Percentiles rank a stretch among this genome's conserved stretches.
These are phyloP conservation scores for Henricia sp. DNA, from an alignment of 53 echinoderm and acorn worm genomes.

Conservation along the genomic window DNA sequence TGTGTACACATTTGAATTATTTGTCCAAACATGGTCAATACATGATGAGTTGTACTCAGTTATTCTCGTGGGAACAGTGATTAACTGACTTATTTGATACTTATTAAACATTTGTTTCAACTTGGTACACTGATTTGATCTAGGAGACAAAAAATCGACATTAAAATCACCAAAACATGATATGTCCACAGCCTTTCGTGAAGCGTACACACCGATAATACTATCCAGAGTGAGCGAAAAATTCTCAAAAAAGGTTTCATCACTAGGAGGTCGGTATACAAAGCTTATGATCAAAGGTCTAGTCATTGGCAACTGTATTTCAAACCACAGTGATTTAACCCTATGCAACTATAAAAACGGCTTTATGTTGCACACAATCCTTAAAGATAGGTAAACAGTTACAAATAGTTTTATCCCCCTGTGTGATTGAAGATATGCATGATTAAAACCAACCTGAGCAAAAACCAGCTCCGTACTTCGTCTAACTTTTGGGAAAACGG, in stretches of 20 bases:
- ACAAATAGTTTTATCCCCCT: too few species aligned
- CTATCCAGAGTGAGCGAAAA: background rate
- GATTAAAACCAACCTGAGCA: too few species aligned
- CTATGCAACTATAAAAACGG: background rate
- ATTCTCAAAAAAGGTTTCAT: background rate
- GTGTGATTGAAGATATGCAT: too few species aligned
- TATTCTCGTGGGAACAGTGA: background rate
- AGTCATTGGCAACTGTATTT: background rate
- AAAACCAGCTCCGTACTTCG: background rate
- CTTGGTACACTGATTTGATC: background rate
- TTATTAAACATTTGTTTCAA: background rate
- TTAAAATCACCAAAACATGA: background rate
- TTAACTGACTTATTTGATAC: background rate
- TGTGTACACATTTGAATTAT: background rate
- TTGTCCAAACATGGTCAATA: constrained; percentile 18
- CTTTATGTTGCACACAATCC: background rate
- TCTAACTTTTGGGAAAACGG: background rate
- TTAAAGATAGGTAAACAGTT: background rate
- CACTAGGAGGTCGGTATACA: background rate
- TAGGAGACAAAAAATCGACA: background rate
- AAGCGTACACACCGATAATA: background rate
- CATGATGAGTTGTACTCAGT: background rate
- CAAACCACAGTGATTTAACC: background rate
- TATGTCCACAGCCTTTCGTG: background rate
- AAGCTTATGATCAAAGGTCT: background rate